Conservation (phyloP, 2,888 invertebrate genomes). For the Agonopterix subpropinquella region DNA sequence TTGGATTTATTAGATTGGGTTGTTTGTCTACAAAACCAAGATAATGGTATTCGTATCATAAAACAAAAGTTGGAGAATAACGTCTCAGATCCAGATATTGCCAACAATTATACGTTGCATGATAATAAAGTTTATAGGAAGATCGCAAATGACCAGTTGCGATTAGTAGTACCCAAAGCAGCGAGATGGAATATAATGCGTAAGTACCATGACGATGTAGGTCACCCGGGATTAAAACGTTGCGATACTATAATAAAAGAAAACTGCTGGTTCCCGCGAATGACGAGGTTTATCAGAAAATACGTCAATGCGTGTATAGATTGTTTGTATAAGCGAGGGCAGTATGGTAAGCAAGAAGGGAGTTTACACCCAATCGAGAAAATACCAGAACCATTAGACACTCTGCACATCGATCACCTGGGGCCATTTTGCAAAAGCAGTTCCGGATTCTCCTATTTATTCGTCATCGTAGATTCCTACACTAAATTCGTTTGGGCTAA, state of each 20-base stretch:
- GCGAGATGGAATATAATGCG: background rate
- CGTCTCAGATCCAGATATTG: background rate
- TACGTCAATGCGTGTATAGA: background rate
- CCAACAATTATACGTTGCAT: background rate
- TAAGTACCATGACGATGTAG: background rate
- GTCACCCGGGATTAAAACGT: background rate
- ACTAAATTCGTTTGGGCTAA: background rate
- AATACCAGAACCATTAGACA: conserved; percentile 6
- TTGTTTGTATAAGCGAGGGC: background rate
- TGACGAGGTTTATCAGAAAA: background rate
- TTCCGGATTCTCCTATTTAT: conserved; percentile 10
- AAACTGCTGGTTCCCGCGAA: background rate
- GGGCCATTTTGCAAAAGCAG: conserved; percentile 10
- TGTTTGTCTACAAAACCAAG: background rate
- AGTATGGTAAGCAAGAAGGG: conserved; percentile 8
- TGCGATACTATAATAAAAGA: background rate
- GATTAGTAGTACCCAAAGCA: background rate
- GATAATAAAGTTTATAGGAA: background rate
- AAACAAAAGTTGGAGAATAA: background rate
- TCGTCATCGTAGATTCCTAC: conserved; percentile 4
- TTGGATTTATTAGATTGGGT: background rate
- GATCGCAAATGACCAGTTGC: background rate
- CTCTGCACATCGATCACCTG: conserved; percentile 14
- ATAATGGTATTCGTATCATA: background rate
- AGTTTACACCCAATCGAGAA: conserved; percentile 14